Percentiles rank a stretch among this genome's conserved stretches.
These are phyloP conservation scores for Ceratotherium simum DNA, from an alignment of 2,113 vertebrate genomes.

Conservation along the genomic window DNA sequence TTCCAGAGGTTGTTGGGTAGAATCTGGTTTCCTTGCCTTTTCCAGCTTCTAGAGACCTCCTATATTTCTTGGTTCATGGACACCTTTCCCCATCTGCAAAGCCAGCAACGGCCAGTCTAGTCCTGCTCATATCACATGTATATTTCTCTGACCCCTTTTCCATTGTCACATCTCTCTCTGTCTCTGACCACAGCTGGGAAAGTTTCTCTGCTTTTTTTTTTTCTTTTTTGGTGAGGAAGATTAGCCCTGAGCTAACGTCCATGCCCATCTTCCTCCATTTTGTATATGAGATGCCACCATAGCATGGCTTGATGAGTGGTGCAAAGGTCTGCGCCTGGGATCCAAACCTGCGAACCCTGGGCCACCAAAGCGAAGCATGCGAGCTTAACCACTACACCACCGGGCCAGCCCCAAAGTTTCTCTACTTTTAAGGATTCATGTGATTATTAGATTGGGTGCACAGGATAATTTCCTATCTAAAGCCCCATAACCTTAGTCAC, in stretches of 20 bases:
- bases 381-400: too few relatives aligned
- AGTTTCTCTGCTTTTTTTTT: neutral
- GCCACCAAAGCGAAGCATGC: too few relatives aligned
- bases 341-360: too few relatives aligned
- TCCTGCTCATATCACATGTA: neutral
- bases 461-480: neutral
- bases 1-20: neutral
- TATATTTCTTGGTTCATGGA: neutral
- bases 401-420: neutral
- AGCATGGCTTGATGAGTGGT: too few relatives aligned
- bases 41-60: neutral
- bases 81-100: neutral
- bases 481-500: neutral
- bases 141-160: neutral
- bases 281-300: too few relatives aligned
- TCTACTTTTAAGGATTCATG: neutral
- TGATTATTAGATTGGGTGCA: neutral
- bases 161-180: neutral
- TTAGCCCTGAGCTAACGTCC: too few relatives aligned
- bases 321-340: too few relatives aligned
- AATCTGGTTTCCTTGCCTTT: slow-evolving; percentile 1
- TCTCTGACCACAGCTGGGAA: neutral
- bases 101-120: neutral
- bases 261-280: too few relatives aligned
- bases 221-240: too few relatives aligned